These are phyloP conservation scores for Synergus itoensis DNA, from an alignment of 2,888 invertebrate genomes.

Conservation along the genomic window DNA sequence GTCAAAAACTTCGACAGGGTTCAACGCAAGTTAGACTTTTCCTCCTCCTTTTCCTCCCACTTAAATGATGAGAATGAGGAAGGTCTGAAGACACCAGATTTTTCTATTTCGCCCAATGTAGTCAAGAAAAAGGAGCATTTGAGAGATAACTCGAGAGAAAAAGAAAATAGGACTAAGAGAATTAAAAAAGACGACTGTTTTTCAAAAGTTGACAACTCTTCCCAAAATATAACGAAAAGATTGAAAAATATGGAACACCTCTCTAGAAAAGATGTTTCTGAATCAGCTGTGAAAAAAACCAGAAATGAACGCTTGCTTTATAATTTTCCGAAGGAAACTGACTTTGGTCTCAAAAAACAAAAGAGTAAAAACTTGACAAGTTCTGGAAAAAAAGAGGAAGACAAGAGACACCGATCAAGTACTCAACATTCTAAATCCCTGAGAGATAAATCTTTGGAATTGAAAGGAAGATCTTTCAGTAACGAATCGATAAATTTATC, in stretches of 20 bases:
- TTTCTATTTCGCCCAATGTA: conserved; percentile 66
- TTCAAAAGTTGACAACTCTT: conserved; percentile 60
- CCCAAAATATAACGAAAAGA: conserved; percentile 61
- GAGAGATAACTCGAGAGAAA: conserved; percentile 71
- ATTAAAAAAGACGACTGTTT: conserved; percentile 70
- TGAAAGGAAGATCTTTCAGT: conserved; percentile 64
- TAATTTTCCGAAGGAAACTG: conserved; percentile 62
- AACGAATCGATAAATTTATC: conserved; percentile 66
- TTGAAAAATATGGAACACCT: conserved; percentile 67
- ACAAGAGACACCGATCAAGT: conserved; percentile 64
- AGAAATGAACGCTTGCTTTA: conserved; percentile 64
- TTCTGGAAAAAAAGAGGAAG: conserved; percentile 68
- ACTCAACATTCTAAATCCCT: conserved; percentile 61
- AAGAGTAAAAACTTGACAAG: conserved; percentile 67
- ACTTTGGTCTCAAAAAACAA: conserved; percentile 62
- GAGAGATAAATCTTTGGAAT: conserved; percentile 66
- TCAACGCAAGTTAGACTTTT: conserved; percentile 72
- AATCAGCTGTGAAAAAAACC: conserved; percentile 61
- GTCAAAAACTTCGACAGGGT: conserved; percentile 67
- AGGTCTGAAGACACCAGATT: conserved; percentile 70
- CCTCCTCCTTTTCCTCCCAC: conserved; percentile 57
- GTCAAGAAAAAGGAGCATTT: conserved; percentile 71
- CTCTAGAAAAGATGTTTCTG: conserved; percentile 67
- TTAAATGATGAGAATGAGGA: conserved; percentile 70
- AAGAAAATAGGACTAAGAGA: conserved; percentile 72